phyloP scores from a whole-genome alignment of 2,888 invertebrate species.

The Apoderus coryli region DNA sequence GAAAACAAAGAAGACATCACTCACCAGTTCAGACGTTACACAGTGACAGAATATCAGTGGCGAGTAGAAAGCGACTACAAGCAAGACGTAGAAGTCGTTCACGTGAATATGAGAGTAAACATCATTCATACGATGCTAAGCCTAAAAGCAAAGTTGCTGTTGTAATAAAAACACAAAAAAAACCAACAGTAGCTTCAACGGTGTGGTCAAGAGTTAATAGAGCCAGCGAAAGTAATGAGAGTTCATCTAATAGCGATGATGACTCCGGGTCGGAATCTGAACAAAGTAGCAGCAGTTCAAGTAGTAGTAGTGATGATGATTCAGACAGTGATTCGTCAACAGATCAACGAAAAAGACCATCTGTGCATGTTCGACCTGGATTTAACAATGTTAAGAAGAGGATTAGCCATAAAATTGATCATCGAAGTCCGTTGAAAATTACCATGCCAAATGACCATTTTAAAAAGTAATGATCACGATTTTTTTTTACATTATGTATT shows the following conservation, averaged over 20 bases:
- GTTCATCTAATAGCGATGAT: slow-evolving; percentile 14
- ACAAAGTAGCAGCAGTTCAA: slow-evolving; percentile 12
- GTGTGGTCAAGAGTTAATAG: slow-evolving; percentile 26
- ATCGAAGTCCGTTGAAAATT: slow-evolving; percentile 28
- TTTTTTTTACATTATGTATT: too few relatives aligned
- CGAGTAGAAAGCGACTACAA: too few relatives aligned
- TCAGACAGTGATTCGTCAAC: slow-evolving; percentile 14
- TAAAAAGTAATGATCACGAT: slow-evolving; percentile 10
- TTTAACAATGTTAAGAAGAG: slow-evolving; percentile 18
- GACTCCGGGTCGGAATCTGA: slow-evolving; percentile 15
- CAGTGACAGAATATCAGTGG: slow-evolving; percentile 16
- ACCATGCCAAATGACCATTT: slow-evolving; percentile 18
- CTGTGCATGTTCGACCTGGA: slow-evolving; percentile 21
- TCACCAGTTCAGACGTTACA: slow-evolving; percentile 13
- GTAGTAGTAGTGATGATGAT: slow-evolving; percentile 16
- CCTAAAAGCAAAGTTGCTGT: slow-evolving; percentile 31
- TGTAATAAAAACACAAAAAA: slow-evolving; percentile 29
- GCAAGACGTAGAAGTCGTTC: too few relatives aligned
- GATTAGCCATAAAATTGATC: slow-evolving; percentile 17
- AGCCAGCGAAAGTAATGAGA: slow-evolving; percentile 11
- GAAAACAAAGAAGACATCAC: slow-evolving; percentile 1
- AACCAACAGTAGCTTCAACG: slow-evolving; percentile 28
- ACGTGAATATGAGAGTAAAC: too few relatives aligned
- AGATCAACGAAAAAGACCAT: slow-evolving; percentile 10
- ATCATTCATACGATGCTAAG: slow-evolving; percentile 20